A percentile compares a stretch with the other conserved stretches of the same genome.
Conservation (phyloP, 2,888 invertebrate species). For the Drosophila seclusa region DNA sequence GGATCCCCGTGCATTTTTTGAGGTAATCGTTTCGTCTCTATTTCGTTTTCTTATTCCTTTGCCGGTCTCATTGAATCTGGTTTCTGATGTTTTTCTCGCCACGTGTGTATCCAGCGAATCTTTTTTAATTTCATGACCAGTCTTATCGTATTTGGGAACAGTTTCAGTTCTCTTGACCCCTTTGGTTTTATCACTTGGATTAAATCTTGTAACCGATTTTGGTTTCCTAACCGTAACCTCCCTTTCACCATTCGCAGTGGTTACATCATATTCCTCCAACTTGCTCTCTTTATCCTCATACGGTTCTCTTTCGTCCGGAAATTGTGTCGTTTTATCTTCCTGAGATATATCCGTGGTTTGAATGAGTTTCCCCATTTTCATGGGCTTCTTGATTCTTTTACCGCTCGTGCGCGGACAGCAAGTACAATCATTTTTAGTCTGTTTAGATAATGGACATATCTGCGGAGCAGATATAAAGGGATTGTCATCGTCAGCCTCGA, state of each 20-base stretch:
- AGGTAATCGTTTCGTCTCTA: neutral
- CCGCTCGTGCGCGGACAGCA: neutral
- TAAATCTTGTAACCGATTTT: neutral
- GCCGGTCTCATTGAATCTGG: neutral
- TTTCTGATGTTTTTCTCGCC: neutral
- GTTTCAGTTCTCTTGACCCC: neutral
- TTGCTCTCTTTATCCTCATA: neutral
- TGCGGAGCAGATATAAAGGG: slow-evolving; percentile 7
- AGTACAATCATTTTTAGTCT: neutral
- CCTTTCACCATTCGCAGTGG: slow-evolving; percentile 5
- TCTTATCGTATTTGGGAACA: neutral
- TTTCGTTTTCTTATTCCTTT: slow-evolving; percentile 3
- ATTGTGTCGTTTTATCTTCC: slow-evolving; percentile 20
- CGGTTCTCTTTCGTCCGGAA: neutral
- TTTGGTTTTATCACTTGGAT: neutral
- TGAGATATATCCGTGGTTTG: neutral
- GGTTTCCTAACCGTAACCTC: neutral
- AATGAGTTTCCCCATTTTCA: neutral
- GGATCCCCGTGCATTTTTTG: neutral
- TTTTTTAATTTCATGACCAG: neutral
- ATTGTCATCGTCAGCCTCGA: neutral
- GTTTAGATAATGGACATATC: neutral
- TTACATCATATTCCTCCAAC: neutral
- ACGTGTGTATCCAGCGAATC: neutral
- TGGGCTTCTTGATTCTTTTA: neutral